Evolutionary conservation across 2,888 invertebrate species (phyloP).

Genomic region (Hyposoter didymator): DNA sequence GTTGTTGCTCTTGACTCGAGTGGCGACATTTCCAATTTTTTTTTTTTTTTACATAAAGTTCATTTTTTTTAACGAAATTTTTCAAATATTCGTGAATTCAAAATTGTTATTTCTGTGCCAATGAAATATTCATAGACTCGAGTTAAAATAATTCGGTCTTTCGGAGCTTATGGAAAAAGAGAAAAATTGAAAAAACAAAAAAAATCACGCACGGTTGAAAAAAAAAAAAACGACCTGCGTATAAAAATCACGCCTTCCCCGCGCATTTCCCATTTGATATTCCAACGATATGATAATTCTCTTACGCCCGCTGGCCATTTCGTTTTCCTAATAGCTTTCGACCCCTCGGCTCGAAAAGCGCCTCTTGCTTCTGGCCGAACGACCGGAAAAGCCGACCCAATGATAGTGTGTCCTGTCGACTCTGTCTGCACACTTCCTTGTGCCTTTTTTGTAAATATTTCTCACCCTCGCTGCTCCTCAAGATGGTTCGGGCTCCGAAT

Average conservation of each 20-base stretch:
- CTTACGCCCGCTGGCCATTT: slow-evolving; percentile 52
- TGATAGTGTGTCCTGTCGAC: slow-evolving; percentile 46
- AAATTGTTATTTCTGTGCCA: not conserved
- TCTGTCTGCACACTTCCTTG: slow-evolving; percentile 27
- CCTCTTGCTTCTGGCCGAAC: slow-evolving; percentile 26
- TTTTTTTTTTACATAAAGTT: not conserved
- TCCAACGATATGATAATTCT: slow-evolving; percentile 60
- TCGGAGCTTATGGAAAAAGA: not conserved
- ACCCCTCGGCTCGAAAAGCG: slow-evolving; percentile 39
- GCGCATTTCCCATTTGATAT: slow-evolving; percentile 41
- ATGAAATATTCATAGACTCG: not conserved
- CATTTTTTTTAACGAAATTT: not conserved
- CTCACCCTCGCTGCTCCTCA: slow-evolving; percentile 28
- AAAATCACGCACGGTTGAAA: slow-evolving; percentile 16
- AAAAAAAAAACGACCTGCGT: slow-evolving; percentile 13
- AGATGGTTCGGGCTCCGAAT: slow-evolving; percentile 31
- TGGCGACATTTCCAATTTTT: not conserved
- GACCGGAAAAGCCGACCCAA: slow-evolving; percentile 56
- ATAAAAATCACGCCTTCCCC: slow-evolving; percentile 22
- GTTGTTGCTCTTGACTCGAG: not conserved
- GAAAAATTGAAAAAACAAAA: slow-evolving; percentile 2
- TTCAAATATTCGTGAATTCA: not conserved
- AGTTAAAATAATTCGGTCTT: not conserved
- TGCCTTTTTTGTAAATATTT: slow-evolving; percentile 35
- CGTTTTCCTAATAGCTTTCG: slow-evolving; percentile 59